Evolutionary conservation across 2,113 vertebrate species (phyloP), one percentile per base, ranked within the genome.

Genomic region (Caretta caretta): DNA sequence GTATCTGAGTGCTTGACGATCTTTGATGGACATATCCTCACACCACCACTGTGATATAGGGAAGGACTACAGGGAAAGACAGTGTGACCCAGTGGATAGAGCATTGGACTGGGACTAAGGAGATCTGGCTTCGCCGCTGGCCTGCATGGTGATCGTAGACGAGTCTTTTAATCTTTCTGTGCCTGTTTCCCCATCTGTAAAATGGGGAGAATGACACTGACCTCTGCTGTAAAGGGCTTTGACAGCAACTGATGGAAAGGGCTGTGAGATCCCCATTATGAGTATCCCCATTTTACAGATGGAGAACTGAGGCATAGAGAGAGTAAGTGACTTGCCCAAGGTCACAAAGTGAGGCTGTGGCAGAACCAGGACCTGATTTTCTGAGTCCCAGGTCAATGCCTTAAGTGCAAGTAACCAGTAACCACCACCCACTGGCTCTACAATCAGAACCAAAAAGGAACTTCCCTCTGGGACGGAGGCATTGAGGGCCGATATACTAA

Each of bases 181-280:
- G 31, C 31, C 62, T 35, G 31, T 62, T 62, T 35, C 59, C 3
- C 29, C 59, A 35, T 65, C 62, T 65, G 62, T 65, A 65, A 65
- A n/a, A 35, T 17, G 62, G 31, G 31, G 31, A 35, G 31, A 65
- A 19, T n/a, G 31, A 35, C 31, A 17, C 62, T 65, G 62, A 65
- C 11, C 31, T 65, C 62, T 65, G 29, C 31, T n/a, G 13, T 35
- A 17, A 65, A 17, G 62, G 62, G 62, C 31, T 62, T 50, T 83
- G 51, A 80, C 80, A 88, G 8, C 3, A 14, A 46, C 1, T 3
- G 9, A 1, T 13, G 38, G 27, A 0, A 1, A 3, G 9, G n/a
- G 38, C 20, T 83, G 86, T 49, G 38, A 62, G 20, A 24, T 6
- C 1, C 35, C 50, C 4, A 81, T 65, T 16, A 65, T 35, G 31